phyloP scores from a whole-genome alignment of 2,888 invertebrate species.

The Dyspetes luteomarginatus region DNA sequence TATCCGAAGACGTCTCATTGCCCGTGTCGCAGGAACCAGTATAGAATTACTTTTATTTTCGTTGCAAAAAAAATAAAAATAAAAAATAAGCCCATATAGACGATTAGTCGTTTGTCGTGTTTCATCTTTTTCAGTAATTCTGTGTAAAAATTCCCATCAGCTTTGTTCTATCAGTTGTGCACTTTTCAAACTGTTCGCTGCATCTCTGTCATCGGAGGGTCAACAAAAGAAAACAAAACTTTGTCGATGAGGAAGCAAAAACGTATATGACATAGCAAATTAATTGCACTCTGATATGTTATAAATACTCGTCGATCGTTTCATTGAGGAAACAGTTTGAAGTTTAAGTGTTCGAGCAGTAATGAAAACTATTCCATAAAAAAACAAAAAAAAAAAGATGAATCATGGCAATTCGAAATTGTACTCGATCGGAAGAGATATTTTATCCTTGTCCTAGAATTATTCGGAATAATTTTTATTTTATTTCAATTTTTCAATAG shows the following conservation, averaged over 20 bases:
- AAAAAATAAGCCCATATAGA: no score
- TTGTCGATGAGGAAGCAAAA: not conserved
- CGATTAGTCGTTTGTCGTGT: no score
- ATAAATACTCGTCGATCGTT: not conserved
- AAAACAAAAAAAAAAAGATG: no score
- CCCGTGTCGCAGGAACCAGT: not conserved
- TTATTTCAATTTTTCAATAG: not conserved
- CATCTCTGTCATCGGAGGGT: no score
- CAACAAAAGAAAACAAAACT: no score
- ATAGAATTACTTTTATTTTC: no score
- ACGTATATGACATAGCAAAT: not conserved
- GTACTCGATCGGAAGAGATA: no score
- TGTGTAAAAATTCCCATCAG: not conserved
- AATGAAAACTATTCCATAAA: not conserved
- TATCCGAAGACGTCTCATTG: not conserved
- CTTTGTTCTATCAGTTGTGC: not conserved
- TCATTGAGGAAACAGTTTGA: not conserved
- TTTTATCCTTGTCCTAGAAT: not conserved
- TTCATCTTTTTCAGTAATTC: no score
- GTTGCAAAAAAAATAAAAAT: not conserved
- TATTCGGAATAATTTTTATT: not conserved
- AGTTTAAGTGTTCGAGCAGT: not conserved
- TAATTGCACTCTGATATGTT: constrained; percentile 31
- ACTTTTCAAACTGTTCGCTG: no score
- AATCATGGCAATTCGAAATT: no score